Evolutionary conservation across 2,113 vertebrate genomes (phyloP), one percentile per base, ranked within the genome.

Genomic region (Silurus glanis): DNA sequence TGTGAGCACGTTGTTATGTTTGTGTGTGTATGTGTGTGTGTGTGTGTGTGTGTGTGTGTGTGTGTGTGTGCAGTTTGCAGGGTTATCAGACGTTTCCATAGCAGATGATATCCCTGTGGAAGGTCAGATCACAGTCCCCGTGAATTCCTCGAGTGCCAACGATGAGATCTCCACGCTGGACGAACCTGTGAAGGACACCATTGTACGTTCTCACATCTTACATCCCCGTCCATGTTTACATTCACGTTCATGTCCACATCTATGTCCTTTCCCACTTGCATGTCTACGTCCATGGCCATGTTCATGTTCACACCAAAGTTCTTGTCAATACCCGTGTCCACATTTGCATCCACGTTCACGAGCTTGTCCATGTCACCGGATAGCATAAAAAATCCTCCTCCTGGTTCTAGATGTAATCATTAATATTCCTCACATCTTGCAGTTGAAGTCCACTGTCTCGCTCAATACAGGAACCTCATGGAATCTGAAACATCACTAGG

Each of bases 171-270:
- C 97, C 19, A 99, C 98, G 0, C 90, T 99, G 90, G 98, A 99
- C 53, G 98, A 99, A 90, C 97, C 98, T 0, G 97, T 99, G 87
- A 96, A 91, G 82, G 97, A 96, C 23, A 99, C 98, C 3, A 95
- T 99, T 14, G 97, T 97, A 93, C 95, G 96, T 12, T 74, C 17
- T 21, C 21, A 1, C 37, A 37, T 1, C 2, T 3, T 37, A 37
- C 37, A 62, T 62, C 19, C 19, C 4, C 56, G 2, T 37, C 37
- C 37, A 37, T 37, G 37, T 37, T 37, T 37, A 37, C 37, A 37
- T 37, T 37, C 28, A 37, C 28, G 28, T 37, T 37, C 37, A 37
- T 37, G 37, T 37, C 37, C 37, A 37, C 37, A 37, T 37, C 37
- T 37, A 37, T 37, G 37, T 37, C 37, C 37, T 37, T 37, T 37